Conservation (phyloP, 2,888 invertebrate genomes). For the Pinctada fucata region DNA sequence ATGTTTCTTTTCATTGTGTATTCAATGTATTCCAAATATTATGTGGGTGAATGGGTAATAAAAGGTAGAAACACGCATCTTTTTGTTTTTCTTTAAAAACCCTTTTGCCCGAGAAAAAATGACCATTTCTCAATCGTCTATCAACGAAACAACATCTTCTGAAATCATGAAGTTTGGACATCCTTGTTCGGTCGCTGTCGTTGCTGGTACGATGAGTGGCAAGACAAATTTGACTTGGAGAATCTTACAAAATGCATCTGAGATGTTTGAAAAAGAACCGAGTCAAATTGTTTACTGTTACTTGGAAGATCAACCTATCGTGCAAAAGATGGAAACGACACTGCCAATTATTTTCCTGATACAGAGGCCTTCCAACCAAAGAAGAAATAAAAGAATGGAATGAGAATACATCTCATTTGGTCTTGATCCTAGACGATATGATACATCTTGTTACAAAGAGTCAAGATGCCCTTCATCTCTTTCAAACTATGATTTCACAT, state of each 20-base stretch:
- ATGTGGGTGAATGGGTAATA: too few species aligned
- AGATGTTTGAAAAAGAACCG: slow-evolving; percentile 13
- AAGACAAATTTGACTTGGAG: slow-evolving; percentile 12
- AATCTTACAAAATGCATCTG: slow-evolving; percentile 2
- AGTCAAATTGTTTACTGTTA: slow-evolving; percentile 11
- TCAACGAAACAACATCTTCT: too few species aligned
- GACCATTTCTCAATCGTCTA: slow-evolving; percentile 1
- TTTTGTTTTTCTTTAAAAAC: too few species aligned
- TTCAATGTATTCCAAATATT: too few species aligned
- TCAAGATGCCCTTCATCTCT: too few species aligned
- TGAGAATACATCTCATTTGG: slow-evolving; percentile 1
- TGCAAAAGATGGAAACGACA: slow-evolving; percentile 7
- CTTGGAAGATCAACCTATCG: slow-evolving; percentile 9
- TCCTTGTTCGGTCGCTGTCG: neutral
- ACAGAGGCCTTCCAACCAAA: slow-evolving; percentile 23
- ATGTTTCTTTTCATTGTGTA: too few species aligned
- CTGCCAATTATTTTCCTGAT: neutral
- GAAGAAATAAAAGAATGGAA: slow-evolving; percentile 27
- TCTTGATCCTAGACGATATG: slow-evolving; percentile 27
- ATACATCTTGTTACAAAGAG: slow-evolving; percentile 7
- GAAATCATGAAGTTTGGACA: slow-evolving; percentile 11
- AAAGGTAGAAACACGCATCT: too few species aligned
- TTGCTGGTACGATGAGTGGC: slow-evolving; percentile 11
- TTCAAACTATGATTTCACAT: slow-evolving; percentile 2
- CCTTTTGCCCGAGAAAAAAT: slow-evolving; percentile 8